Percentiles rank a stretch among this genome's conserved stretches.
Conservation (phyloP, 2,797 vertebrate genomes). For the Rhodeus uyekii region DNA sequence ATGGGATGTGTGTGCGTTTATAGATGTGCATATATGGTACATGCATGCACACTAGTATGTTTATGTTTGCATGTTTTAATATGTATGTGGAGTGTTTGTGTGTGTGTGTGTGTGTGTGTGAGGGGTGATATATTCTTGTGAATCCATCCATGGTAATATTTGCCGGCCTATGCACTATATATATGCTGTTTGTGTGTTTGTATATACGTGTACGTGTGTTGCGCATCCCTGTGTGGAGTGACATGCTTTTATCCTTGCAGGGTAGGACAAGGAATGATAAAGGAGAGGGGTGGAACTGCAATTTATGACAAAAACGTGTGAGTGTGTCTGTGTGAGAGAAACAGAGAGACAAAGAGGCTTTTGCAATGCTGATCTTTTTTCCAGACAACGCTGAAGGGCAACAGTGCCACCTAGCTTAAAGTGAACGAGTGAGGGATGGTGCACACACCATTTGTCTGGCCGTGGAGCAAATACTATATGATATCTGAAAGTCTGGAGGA, state of each 20-base stretch:
- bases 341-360: constrained; percentile 8
- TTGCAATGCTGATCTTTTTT: constrained; percentile 28
- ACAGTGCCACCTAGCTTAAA: constrained; percentile 69
- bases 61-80: constrained; percentile 8
- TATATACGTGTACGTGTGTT: not conserved
- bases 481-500: not conserved
- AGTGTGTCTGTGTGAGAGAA: constrained; percentile 4
- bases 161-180: not conserved
- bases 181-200: not conserved
- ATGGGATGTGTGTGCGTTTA: too few species aligned
- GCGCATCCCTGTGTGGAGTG: constrained; percentile 38
- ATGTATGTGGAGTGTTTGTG: constrained; percentile 2
- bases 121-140: not conserved
- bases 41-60: too few species aligned
- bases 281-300: constrained; percentile 32
- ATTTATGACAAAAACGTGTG: constrained; percentile 38
- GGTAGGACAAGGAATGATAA: constrained; percentile 49
- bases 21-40: too few species aligned
- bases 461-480: not conserved
- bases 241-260: constrained; percentile 56
- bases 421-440: not conserved
- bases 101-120: not conserved
- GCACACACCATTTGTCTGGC: not conserved
- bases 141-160: not conserved
- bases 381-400: constrained; percentile 55